Base-by-base conservation (phyloP, 2,797 vertebrate genomes). In the Ctenopoma kingsleyae region DNA sequence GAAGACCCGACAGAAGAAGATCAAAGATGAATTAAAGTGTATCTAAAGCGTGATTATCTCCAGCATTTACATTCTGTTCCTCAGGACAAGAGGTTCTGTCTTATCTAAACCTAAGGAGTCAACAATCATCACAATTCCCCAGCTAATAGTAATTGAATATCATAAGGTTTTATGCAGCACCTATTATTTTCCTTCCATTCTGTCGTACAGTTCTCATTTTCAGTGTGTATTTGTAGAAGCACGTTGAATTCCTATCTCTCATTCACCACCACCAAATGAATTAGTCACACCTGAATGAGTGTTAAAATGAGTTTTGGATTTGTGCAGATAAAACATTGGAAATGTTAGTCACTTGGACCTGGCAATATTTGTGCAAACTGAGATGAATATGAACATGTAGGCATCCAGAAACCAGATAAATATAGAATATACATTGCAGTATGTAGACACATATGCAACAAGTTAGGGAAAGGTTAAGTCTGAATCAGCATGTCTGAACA, bases 271-370 rank as follows among this genome's bases (percentile, higher is more conserved):
- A 78, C 32, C 43, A 82, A 77, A 85, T 87, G 58, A 78, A 85
- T 86, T 74, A 82, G 85, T 88, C 60, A 73, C 71, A 71, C 77
- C 68, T 75, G 76, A 81, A 41, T 1, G 43, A 57, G 59, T 65
- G 47, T 44, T 76, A 76, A 78, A 85, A 89, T 82, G 35, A 77
- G 73, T 81, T 85, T 79, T 46, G 82, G 74, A 72, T 85, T 81
- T 70, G 52, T 63, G 74, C 52, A 66, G 61, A 63, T 74, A 63
- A 74, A 78, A 79, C 57, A 79, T 66, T 72, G 20, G 64, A 58
- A 75, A 54, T 23, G 20, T 68, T 56, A 74, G 30, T 25, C 0
- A 8, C 59, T 59, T 44, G 23, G 60, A 75, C 15, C 7, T 36
- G 43, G 44, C 15, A 71, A 71, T 22, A 41, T 56, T 65, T 48